phyloP scores from a whole-genome alignment of 2,113 vertebrate species.

The Abramis brama region DNA sequence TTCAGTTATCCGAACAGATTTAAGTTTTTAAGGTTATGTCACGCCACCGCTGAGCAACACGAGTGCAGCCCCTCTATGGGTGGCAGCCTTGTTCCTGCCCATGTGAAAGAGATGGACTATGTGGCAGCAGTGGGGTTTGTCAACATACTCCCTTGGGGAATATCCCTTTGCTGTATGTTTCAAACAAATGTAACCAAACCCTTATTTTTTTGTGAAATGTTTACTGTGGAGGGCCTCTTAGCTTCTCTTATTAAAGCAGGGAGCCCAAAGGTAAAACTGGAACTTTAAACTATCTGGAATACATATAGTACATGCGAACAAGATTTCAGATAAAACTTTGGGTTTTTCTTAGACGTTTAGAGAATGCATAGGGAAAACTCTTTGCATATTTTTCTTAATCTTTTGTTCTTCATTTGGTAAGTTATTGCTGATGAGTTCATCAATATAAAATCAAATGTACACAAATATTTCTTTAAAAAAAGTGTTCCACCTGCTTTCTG shows the following conservation, averaged over 20 bases:
- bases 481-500: background rate
- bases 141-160: conserved; percentile 18
- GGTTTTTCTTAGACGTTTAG: background rate
- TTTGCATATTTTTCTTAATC: background rate
- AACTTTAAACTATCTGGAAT: conserved; percentile 7
- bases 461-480: background rate
- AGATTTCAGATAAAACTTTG: background rate
- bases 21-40: conserved; percentile 4
- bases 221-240: conserved; percentile 1
- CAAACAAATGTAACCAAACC: conserved; percentile 28
- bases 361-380: background rate
- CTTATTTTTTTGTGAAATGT: conserved; percentile 25
- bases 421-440: background rate
- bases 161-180: conserved; percentile 31
- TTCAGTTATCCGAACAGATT: background rate
- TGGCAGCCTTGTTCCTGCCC: conserved; percentile 40
- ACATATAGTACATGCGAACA: background rate
- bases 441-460: background rate
- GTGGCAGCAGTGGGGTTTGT: conserved; percentile 25
- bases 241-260: background rate
- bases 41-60: background rate
- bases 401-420: background rate
- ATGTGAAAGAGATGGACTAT: conserved; percentile 5
- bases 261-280: background rate
- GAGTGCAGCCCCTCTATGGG: conserved; percentile 13